Evolutionary conservation across 2,797 vertebrate genomes (phyloP).

Genomic region (Chaetodon trifasciatus): DNA sequence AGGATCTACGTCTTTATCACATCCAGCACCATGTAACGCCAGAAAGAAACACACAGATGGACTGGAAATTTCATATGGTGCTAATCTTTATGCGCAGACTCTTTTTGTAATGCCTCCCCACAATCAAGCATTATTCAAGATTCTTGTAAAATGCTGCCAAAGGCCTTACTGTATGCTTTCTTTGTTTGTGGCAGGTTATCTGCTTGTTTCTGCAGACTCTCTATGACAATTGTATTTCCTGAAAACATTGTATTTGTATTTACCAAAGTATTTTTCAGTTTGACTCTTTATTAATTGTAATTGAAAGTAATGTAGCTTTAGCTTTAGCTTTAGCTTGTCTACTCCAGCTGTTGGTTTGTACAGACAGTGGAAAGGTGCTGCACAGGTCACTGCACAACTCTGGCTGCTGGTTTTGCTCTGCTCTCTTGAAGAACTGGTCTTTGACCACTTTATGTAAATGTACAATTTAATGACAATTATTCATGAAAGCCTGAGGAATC

Average conservation of each 20-base stretch:
- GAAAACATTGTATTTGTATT: constrained; percentile 41
- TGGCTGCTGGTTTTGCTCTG: constrained; percentile 13
- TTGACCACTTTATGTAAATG: constrained; percentile 1
- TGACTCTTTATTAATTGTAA: constrained; percentile 3
- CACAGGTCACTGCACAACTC: constrained; percentile 21
- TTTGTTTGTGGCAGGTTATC: constrained; percentile 1
- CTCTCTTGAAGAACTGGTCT: constrained; percentile 9
- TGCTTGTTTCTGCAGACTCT: constrained; percentile 20
- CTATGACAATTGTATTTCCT: constrained; percentile 16
- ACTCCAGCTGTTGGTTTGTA: not conserved
- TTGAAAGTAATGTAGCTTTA: not conserved
- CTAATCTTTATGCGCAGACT: constrained; percentile 65
- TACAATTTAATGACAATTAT: not conserved
- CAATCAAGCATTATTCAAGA: constrained; percentile 26
- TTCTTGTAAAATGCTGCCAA: constrained; percentile 35
- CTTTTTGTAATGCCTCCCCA: constrained; percentile 31
- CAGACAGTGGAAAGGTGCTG: not conserved
- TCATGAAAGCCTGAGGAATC: constrained; percentile 11
- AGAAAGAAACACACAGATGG: not conserved
- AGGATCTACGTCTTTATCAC: constrained; percentile 96
- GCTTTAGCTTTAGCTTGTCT: not conserved
- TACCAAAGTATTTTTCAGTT: constrained; percentile 50
- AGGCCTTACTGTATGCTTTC: constrained; percentile 20
- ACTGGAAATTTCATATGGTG: constrained; percentile 75
- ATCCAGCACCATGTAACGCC: constrained; percentile 82